Percentiles rank a stretch among this genome's conserved stretches.
Evolutionary conservation across 1,140 invertebrate genomes (phyloP).

Genomic region (Scaptomyza montana): DNA sequence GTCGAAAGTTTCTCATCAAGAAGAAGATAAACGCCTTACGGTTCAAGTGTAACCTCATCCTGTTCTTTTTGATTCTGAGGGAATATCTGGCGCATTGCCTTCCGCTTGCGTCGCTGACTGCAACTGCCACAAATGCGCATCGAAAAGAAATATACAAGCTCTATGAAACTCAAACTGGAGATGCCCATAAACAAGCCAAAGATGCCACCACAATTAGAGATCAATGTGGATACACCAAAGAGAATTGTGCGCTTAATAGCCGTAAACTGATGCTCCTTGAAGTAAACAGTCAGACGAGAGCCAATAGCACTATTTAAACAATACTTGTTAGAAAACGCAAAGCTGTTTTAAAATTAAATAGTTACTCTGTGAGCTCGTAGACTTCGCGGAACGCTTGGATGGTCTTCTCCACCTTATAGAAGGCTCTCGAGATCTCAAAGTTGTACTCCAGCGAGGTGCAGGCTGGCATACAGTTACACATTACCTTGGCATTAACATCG

Average conservation of each 20-base stretch:
- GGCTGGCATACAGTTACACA: constrained; percentile 87
- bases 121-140: constrained; percentile 78
- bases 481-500: constrained; percentile 50
- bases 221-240: constrained; percentile 87
- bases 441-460: constrained; percentile 88
- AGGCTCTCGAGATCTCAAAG: constrained; percentile 87
- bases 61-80: constrained; percentile 30
- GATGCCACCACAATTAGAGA: constrained; percentile 88
- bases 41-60: constrained; percentile 15
- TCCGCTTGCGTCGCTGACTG: constrained; percentile 63
- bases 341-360: background rate
- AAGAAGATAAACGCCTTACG: background rate
- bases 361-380: constrained; percentile 71
- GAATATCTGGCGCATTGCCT: constrained; percentile 48
- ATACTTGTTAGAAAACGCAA: too few relatives aligned
- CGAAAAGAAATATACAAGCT: constrained; percentile 85
- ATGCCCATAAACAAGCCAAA: constrained; percentile 87
- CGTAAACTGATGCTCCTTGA: constrained; percentile 88
- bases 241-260: constrained; percentile 86
- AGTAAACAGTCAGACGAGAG: constrained; percentile 85
- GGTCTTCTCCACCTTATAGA: constrained; percentile 62
- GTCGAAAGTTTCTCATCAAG: too few relatives aligned
- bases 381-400: constrained; percentile 61
- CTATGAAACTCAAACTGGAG: constrained; percentile 85
- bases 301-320: constrained; percentile 51